phyloP scores from a whole-genome alignment of 92 coral and sea anemone species.

The Pocillopora grandis region DNA sequence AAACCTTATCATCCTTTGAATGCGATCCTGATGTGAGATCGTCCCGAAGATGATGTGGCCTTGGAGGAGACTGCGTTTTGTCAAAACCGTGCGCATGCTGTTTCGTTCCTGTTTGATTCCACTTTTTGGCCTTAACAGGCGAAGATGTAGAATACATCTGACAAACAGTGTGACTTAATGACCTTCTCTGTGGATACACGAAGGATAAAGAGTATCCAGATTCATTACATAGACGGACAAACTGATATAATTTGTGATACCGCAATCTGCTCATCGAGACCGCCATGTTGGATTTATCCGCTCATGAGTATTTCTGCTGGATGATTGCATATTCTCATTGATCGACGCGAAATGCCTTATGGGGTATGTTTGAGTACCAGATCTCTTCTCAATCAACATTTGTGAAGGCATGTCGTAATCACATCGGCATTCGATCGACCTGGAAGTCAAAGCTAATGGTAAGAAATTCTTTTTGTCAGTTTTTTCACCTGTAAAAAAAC shows the following conservation, averaged over 20 bases:
- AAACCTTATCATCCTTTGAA: background rate
- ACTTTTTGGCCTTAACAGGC: background rate
- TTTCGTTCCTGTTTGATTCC: background rate
- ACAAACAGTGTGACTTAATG: background rate
- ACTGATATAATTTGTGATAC: background rate
- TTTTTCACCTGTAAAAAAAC: background rate
- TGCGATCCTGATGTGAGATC: background rate
- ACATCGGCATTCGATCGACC: too few relatives aligned
- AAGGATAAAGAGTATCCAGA: background rate
- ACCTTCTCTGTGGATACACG: background rate
- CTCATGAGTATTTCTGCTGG: slow-evolving; percentile 28
- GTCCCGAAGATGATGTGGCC: background rate
- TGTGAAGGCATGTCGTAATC: background rate
- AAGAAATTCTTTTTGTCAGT: background rate
- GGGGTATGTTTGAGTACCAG: background rate
- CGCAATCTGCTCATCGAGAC: slow-evolving; percentile 15
- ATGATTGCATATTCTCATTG: background rate
- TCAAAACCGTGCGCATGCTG: background rate
- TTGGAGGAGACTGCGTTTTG: background rate
- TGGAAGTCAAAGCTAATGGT: too few relatives aligned
- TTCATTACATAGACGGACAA: background rate
- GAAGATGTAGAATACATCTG: background rate
- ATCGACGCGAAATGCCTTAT: background rate
- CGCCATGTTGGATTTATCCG: slow-evolving; percentile 41
- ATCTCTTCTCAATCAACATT: background rate